Evolutionary conservation across 2,888 invertebrate species (phyloP).

Genomic region (Euphydryas editha): DNA sequence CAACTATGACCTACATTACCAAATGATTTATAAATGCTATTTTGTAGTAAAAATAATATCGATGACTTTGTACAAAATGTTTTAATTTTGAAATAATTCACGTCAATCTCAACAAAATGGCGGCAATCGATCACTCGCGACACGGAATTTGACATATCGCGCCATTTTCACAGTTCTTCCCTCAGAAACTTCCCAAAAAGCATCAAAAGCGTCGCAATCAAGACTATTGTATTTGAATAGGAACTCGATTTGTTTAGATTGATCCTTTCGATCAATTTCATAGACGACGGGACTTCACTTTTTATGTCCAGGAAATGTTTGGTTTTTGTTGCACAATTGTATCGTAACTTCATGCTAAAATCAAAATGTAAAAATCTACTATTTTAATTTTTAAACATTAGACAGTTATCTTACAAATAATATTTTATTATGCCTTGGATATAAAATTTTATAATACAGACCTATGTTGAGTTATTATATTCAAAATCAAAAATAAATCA

Average conservation of each 20-base stretch:
- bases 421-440: too few relatives aligned
- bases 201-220: conserved; percentile 66
- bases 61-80: background rate
- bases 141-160: conserved; percentile 62
- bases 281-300: conserved; percentile 50
- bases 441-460: too few relatives aligned
- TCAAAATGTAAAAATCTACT: background rate
- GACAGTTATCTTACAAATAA: background rate
- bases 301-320: conserved; percentile 55
- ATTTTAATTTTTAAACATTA: background rate
- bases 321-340: conserved; percentile 41
- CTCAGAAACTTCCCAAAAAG: conserved; percentile 55
- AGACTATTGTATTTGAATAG: conserved; percentile 61
- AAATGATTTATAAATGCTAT: background rate
- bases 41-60: background rate
- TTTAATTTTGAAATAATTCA: conserved; percentile 1
- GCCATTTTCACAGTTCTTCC: conserved; percentile 59
- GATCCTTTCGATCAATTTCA: conserved; percentile 69
- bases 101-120: conserved; percentile 7
- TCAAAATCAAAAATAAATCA: background rate
- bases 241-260: conserved; percentile 70
- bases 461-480: background rate
- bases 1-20: too few relatives aligned
- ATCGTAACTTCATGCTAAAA: conserved; percentile 30
- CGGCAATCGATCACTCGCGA: conserved; percentile 63